Conservation (phyloP, 2,797 vertebrate genomes). For the Siniperca obscura region DNA sequence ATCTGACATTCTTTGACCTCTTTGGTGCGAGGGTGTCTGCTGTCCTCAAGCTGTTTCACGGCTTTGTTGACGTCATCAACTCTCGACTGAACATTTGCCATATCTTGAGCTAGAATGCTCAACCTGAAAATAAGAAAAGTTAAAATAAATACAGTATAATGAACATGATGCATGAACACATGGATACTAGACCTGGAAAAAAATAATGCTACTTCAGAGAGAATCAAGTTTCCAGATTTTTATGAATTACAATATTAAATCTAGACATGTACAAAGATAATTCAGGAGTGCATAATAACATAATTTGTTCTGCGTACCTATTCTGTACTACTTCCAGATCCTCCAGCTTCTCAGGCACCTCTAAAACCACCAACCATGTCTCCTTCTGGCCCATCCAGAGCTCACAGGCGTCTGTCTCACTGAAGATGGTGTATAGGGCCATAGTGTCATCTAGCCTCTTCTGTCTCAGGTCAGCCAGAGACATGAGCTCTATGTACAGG, state of each 20-base stretch:
- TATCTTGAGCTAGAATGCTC: constrained; percentile 92
- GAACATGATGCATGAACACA: not conserved
- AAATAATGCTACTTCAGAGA: too few relatives aligned
- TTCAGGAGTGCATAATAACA: not conserved
- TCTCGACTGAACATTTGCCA: constrained; percentile 88
- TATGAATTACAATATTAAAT: constrained; percentile 3
- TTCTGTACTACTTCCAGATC: constrained; percentile 96
- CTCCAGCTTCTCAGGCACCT: constrained; percentile 93
- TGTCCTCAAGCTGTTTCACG: constrained; percentile 91
- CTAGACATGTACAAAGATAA: not conserved
- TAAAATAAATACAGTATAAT: constrained; percentile 6
- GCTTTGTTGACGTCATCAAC: constrained; percentile 90
- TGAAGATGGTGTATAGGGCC: constrained; percentile 93
- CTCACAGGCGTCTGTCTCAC: constrained; percentile 94
- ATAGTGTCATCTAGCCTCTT: constrained; percentile 91
- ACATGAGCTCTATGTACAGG: constrained; percentile 89
- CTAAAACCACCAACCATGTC: constrained; percentile 92
- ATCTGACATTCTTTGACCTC: constrained; percentile 90
- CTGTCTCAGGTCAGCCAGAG: constrained; percentile 88
- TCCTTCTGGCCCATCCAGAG: constrained; percentile 98
- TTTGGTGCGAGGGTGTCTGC: constrained; percentile 91
- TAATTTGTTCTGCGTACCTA: constrained; percentile 82
- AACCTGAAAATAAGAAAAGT: constrained; percentile 83
- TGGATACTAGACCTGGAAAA: not conserved
- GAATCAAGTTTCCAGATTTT: not conserved